Base-by-base conservation (phyloP, 1,140 invertebrate species). In the Drosophila lacertosa region DNA sequence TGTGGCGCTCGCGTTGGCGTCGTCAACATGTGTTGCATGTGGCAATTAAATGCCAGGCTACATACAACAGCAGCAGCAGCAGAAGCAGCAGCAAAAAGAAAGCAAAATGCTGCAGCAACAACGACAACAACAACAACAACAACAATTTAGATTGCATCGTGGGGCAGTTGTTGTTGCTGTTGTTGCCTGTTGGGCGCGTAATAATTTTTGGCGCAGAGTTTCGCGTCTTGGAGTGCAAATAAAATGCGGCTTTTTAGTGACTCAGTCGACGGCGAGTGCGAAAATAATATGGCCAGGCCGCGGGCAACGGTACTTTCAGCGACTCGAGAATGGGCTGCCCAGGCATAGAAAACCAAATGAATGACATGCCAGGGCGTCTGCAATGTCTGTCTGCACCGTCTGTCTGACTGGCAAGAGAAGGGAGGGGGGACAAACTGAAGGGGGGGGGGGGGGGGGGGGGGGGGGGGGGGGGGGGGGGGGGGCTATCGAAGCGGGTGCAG, bases 211-310 rank as follows among this genome's bases (percentile, higher is more conserved):
- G 73, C 77, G 73, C 65, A 48, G 37, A 54, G 64, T 73, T 59
- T 76, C 68, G 73, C 74, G 68, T 81, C 77, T 80, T 80, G 72
- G 54, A 80, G 77, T 74, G 72, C 71, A 80, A 80, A 81, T 81
- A 81, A 81, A 81, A 81, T 81, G 77, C 63, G 60, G 79, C 77
- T 81, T 81, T 81, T 81, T 81, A 81, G 77, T 81, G 72, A 81
- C 77, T 81, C 72, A 81, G 73, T 80, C 58, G 77, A 58, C 48
- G 62, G 72, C 70, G 74, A 74, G 74, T 76, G 74, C 72, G 72
- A 80, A 80, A 80, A 79, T 80, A 80, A 80, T 77, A 55, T 64
- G 70, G 67, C 37, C 67, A 74, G 72, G 62, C 73, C 50, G 54
- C 68, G 57, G 73, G 69, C 62, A 59, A 60, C 62, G 62, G 72